Percentiles rank a stretch among this genome's conserved stretches.
Conservation (phyloP, 1,140 invertebrate species). For the Philotrypesis tridentata region DNA sequence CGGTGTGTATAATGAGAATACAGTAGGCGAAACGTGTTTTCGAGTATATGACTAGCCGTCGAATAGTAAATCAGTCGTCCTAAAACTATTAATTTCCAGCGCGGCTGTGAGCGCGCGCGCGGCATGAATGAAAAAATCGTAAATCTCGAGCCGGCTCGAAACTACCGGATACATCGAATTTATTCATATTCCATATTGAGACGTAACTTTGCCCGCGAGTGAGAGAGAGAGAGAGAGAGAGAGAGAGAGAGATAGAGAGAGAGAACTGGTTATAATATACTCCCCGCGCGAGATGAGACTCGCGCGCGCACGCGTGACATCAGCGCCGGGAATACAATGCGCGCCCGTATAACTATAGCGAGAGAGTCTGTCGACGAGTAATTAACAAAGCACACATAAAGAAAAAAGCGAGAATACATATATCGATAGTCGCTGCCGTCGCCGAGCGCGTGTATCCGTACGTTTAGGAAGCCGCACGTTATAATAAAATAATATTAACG, state of each 20-base stretch:
- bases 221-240: too few relatives aligned
- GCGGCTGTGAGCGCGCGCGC: not conserved
- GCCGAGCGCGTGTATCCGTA: too few relatives aligned
- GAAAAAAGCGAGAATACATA: not conserved
- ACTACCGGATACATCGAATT: conserved; percentile 42
- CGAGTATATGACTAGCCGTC: not conserved
- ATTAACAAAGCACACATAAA: conserved; percentile 7
- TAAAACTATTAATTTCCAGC: conserved; percentile 3
- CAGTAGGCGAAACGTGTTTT: conserved; percentile 35
- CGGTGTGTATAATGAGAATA: not conserved
- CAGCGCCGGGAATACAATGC: conserved; percentile 37
- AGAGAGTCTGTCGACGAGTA: conserved; percentile 6
- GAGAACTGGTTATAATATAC: conserved; percentile 43
- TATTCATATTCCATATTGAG: conserved; percentile 38
- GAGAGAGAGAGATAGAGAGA: too few relatives aligned
- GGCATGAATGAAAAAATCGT: conserved; percentile 20
- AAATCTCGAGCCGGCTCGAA: conserved; percentile 33
- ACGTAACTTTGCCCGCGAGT: conserved; percentile 34
- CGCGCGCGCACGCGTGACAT: conserved; percentile 28
- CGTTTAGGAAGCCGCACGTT: not conserved
- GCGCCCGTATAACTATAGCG: not conserved
- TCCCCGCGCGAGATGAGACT: too few relatives aligned
- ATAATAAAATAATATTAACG: conserved; percentile 43
- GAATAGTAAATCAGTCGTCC: conserved; percentile 24
- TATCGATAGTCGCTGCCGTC: too few relatives aligned